phyloP scores from a whole-genome alignment of 2,888 invertebrate species.

The Trachelus stipa region DNA sequence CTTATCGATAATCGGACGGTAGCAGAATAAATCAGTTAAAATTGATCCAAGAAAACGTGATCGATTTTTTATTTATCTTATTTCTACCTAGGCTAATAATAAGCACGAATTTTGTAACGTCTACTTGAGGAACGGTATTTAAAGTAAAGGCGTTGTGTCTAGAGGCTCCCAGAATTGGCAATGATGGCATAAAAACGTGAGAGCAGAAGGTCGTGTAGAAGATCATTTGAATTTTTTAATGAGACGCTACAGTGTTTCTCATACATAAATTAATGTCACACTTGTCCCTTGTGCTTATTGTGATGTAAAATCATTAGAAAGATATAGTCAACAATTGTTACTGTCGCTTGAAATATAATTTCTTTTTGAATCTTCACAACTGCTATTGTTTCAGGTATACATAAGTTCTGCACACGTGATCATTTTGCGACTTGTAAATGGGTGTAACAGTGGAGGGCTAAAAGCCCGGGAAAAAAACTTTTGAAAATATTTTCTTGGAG shows the following conservation, averaged over 20 bases:
- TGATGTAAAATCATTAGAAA: not conserved
- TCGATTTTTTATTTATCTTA: not conserved
- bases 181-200: not conserved
- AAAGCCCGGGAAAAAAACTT: conserved; percentile 13
- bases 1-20: not conserved
- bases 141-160: not conserved
- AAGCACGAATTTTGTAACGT: not conserved
- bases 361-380: too few relatives aligned
- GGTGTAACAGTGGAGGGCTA: conserved; percentile 35
- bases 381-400: too few relatives aligned
- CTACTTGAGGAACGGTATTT: not conserved
- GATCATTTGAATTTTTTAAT: not conserved
- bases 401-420: too few relatives aligned
- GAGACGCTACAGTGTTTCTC: not conserved
- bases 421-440: conserved; percentile 33
- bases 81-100: not conserved
- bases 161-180: not conserved
- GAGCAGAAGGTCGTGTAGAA: not conserved
- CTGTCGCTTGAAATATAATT: not conserved
- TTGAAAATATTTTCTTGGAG: too few relatives aligned
- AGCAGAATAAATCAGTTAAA: not conserved
- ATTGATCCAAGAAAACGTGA: not conserved
- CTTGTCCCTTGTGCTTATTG: not conserved
- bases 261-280: not conserved
- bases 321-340: not conserved